Evolutionary conservation across 2,113 vertebrate species (phyloP), one percentile per base, ranked within the genome.

Genomic region (Aphyosemion australe): DNA sequence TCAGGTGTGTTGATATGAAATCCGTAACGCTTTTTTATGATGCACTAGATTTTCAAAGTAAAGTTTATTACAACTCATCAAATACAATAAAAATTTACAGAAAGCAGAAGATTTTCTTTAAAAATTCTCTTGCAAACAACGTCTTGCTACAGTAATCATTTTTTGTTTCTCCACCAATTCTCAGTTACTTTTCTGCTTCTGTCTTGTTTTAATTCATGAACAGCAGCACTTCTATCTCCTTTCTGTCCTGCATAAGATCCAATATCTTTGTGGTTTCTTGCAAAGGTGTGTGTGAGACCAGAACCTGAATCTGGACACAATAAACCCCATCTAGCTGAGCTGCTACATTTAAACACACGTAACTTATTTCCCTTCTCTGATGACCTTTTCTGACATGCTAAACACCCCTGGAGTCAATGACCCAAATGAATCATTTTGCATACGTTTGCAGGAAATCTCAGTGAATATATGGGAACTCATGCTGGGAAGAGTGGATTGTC

Each of bases 371-470:
- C 39, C 56, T 45, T 52, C 48, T 61, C 13, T 42, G 70, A 41
- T 52, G 59, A 76, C 50, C 48, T 52, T 69, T 13, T 19, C 73
- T 78, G 66, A 59, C 26, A 26, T 26, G 26, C 26, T 26, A 26
- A 26, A 26, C 26, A 26, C 26, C 26, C 80, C 55, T 59, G 48
- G 67, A 61, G 68, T 67, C 75, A 69, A 56, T 84, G 70, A 84
- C 78, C 74, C 74, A 84, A 89, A 88, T 92, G 73, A 92, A 91
- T 88, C 82, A 88, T 90, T 78, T 91, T 49, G 66, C 90, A 88
- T 89, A 92, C 92, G 60, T 92, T 93, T 93, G 88, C 91, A 92
- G 93, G 93, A 91, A 93, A 92, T 90, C 85, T 92, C 92, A 88
- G 79, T 92, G 91, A 93, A 90, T 92, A 91, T 94, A 91, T 91